Base-by-base conservation (phyloP, 1,140 invertebrate species). In the Drosophila saltans region DNA sequence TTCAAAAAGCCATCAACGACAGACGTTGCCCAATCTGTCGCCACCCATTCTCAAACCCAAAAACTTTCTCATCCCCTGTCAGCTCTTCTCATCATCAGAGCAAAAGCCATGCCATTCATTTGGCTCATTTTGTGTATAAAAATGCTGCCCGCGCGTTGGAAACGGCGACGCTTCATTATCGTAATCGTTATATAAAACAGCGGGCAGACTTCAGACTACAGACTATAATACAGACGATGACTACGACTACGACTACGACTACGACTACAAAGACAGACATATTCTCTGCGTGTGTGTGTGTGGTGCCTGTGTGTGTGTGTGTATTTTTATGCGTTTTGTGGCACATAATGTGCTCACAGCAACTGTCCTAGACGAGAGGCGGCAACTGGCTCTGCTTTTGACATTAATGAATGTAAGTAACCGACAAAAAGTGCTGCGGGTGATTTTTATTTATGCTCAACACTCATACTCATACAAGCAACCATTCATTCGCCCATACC, bases 1-100 rank as follows among this genome's bases (percentile, higher is more conserved):
- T 90, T 90, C 88, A 90, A 90, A 90, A 90, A 91, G 88, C 88
- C 88, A 90, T 90, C 88, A 90, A 75, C 88, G 80, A 69, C 88
- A 90, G 82, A 88, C 83, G 80, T 64, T 77, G 74, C 75, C 72
- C 69, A 63, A 61, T 66, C 52, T 69, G 43, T 64, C 56, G 41
- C 28, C 24, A 11, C 45, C 36, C 40, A n/a, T 8, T 30, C 52
- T 45, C n/a, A 7, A 7, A 3, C 6, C 65, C 6, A 52, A 52
- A 52, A 52, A 52, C 45, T 10, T 26, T 4, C 3, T 26, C 24
- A 11, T 3, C 7, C 39, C 72, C 45, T 2, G 1, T 11, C 48
- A 0, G 28, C 28, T 26, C 33, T 36, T 7, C 33, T 36, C 6
- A 36, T 57, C 28, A 16, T 16, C 60, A 7, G 61, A 52, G 45